Evolutionary conservation across 2,797 vertebrate species (phyloP).

Genomic region (Poeciliopsis gracilis): DNA sequence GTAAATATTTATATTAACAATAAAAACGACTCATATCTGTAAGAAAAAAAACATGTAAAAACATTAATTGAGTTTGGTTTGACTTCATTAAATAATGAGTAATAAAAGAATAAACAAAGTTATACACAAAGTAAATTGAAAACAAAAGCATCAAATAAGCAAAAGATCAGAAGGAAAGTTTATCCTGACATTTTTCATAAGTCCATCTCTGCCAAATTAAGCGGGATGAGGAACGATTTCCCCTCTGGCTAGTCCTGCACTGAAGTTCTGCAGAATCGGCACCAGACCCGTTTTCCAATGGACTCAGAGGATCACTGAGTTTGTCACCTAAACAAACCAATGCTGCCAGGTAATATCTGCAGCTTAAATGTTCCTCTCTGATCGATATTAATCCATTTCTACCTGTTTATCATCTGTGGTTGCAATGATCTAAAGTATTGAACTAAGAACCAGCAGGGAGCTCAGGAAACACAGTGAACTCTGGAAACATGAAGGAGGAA

Average conservation of each 20-base stretch:
- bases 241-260: background rate
- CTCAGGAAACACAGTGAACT: background rate
- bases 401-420: background rate
- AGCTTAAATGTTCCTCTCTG: background rate
- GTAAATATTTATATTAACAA: no score
- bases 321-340: background rate
- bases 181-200: background rate
- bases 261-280: background rate
- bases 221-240: background rate
- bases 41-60: no score
- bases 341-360: background rate
- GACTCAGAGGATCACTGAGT: background rate
- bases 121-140: no score
- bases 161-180: no score
- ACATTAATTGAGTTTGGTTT: no score
- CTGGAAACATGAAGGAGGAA: background rate
- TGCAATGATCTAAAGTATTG: background rate
- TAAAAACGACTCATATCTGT: no score
- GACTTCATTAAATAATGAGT: no score
- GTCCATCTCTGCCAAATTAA: background rate
- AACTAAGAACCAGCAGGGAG: background rate
- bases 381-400: background rate
- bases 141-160: no score
- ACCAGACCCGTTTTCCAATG: background rate
- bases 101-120: no score